Evolutionary conservation across 2,113 vertebrate genomes (phyloP).

Genomic region (Orycteropus afer): DNA sequence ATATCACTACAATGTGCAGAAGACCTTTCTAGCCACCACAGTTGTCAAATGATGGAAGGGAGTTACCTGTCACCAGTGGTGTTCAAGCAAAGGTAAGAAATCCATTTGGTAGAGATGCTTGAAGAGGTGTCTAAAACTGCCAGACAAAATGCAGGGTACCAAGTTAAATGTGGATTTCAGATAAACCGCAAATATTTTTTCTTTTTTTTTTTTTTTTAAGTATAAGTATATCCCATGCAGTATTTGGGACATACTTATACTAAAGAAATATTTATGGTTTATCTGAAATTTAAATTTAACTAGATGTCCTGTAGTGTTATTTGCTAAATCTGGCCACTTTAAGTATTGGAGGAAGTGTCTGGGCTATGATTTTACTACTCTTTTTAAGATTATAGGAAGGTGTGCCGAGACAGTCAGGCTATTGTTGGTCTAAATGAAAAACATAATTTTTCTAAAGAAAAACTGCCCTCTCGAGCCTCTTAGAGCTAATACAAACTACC

Average conservation of each 20-base stretch:
- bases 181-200: not conserved
- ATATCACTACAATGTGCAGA: not conserved
- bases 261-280: not conserved
- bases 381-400: constrained; percentile 72
- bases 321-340: constrained; percentile 22
- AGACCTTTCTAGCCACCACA: not conserved
- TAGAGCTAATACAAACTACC: constrained; percentile 87
- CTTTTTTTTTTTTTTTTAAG: not conserved
- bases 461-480: constrained; percentile 83
- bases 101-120: not conserved
- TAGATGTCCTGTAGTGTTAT: not conserved
- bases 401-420: constrained; percentile 77
- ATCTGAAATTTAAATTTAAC: constrained; percentile 34
- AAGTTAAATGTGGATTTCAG: constrained; percentile 21
- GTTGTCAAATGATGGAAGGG: not conserved
- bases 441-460: constrained; percentile 86
- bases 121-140: not conserved
- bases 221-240: not conserved
- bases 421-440: constrained; percentile 84
- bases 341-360: not conserved
- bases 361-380: constrained; percentile 22
- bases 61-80: not conserved
- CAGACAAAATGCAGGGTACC: not conserved
- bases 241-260: not conserved
- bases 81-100: not conserved